phyloP scores from a whole-genome alignment of 2,113 vertebrate species.

The Lontra canadensis region DNA sequence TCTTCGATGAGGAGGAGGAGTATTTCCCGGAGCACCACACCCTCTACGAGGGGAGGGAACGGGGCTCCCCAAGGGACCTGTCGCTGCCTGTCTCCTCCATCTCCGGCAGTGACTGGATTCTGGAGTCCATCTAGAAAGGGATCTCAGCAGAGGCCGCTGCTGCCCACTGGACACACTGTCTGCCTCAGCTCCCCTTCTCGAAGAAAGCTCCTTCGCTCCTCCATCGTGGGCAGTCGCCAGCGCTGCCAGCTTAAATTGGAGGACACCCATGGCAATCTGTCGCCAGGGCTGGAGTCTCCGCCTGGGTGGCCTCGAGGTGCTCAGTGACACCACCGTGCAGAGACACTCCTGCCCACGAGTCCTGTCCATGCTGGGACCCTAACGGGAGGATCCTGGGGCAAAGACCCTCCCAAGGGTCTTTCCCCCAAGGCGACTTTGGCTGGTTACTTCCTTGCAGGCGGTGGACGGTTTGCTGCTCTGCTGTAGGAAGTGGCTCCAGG shows the following conservation, averaged over 20 bases:
- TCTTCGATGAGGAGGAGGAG: conserved; percentile 97
- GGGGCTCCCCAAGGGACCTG: conserved; percentile 53
- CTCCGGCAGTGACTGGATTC: conserved; percentile 81
- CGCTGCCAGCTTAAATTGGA: conserved; percentile 64
- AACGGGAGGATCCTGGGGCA: neutral
- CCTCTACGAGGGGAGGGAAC: conserved; percentile 42
- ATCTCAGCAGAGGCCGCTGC: neutral
- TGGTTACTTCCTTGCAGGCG: too few species aligned
- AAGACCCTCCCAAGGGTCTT: rapidly evolving
- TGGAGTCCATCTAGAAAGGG: conserved; percentile 83
- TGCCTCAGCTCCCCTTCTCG: conserved; percentile 67
- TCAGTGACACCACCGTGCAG: rapidly evolving
- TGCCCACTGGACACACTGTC: conserved; percentile 28
- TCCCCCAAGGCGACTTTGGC: neutral
- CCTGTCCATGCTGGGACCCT: neutral
- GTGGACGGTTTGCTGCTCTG: neutral
- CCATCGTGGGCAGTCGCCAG: conserved; percentile 51
- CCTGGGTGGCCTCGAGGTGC: neutral
- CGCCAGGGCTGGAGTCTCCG: neutral
- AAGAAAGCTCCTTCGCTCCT: conserved; percentile 58
- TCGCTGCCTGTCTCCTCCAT: conserved; percentile 54
- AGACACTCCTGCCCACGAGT: neutral
- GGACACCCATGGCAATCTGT: neutral
- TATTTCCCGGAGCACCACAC: conserved; percentile 86
- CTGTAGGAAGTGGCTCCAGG: neutral